Percentiles rank a stretch among this genome's conserved stretches.
Conservation (phyloP, 2,888 invertebrate genomes). For the Melanchra persicariae region DNA sequence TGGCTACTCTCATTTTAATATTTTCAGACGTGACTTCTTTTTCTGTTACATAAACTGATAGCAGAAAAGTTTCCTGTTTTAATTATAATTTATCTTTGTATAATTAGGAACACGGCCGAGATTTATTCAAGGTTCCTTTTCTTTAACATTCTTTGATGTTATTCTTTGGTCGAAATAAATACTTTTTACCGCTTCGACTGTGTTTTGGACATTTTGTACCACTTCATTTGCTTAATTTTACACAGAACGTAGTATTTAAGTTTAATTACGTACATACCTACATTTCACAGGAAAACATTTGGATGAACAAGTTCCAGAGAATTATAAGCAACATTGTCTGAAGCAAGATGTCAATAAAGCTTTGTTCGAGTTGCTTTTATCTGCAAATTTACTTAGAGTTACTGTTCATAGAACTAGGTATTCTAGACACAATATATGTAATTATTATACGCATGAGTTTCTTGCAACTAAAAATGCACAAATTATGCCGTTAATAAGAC, state of each 20-base stretch:
- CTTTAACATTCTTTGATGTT: constrained; percentile 26
- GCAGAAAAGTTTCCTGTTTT: constrained; percentile 40
- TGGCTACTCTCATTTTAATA: constrained; percentile 41
- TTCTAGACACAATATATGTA: not conserved
- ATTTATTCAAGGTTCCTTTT: constrained; percentile 35
- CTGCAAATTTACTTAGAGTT: constrained; percentile 2
- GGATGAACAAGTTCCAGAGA: not conserved
- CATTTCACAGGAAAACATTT: too few species aligned
- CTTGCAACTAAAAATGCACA: not conserved
- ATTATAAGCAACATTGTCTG: too few species aligned
- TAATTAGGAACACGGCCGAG: constrained; percentile 33
- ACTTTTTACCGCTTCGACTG: not conserved
- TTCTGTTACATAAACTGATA: constrained; percentile 41
- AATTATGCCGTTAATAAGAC: not conserved
- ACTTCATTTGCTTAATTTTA: not conserved
- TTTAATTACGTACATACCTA: not conserved
- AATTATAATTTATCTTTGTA: constrained; percentile 42
- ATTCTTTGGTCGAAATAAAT: constrained; percentile 26
- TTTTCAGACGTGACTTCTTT: constrained; percentile 40
- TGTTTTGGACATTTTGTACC: not conserved
- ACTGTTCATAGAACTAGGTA: not conserved
- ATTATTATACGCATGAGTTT: not conserved
- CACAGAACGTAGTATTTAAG: not conserved
- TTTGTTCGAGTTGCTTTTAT: not conserved
- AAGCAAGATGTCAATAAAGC: too few species aligned